Base-by-base conservation (phyloP, 2,113 vertebrate genomes). In the Notarius quadriscutis region DNA sequence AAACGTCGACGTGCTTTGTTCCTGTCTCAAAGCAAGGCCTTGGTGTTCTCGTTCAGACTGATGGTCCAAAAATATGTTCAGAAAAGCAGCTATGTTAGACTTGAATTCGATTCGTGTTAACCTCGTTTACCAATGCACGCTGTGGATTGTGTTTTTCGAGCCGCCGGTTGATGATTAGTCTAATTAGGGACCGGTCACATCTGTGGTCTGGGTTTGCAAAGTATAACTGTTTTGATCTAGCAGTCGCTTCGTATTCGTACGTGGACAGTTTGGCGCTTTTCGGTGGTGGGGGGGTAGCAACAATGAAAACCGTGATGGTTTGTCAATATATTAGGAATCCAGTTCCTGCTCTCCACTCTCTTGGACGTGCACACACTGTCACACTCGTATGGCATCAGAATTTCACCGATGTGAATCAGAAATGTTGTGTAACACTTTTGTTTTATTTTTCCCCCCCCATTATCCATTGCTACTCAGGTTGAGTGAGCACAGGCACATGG, bases 401-500 rank as follows among this genome's bases (percentile, higher is more conserved):
- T 53, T 53, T 41, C 55, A 80, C 22, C 75, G 9, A 50, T 30
- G 81, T 81, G 89, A 85, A 82, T 89, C 75, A 78, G 75, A 65
- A 55, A 71, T 63, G 71, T 88, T 90, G 77, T 12, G 82, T 80
- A 91, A 91, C 71, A 71, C 1, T 74, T 75, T 91, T 77, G 2
- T 41, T 41, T 41, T 34, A 34, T 41, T 41, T 3, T 3, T 2
- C 2, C 34, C 2, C 34, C 2, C 67, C 81, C 83, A 25, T 84
- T 51, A 53, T 84, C 88, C n/a, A 34, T 86, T 80, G 55, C 27
- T 34, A 78, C 75, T 75, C 62, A 14, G 78, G 83, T 69, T 82
- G 71, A 87, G 63, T 74, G 48, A 84, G 57, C 53, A 63, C 15
- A 50, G 58, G 10, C 34, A 8, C 48, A 34, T 6, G 65, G 67